phyloP scores from a whole-genome alignment of 2,797 vertebrate genomes.

The Melanotaenia nigrans region DNA sequence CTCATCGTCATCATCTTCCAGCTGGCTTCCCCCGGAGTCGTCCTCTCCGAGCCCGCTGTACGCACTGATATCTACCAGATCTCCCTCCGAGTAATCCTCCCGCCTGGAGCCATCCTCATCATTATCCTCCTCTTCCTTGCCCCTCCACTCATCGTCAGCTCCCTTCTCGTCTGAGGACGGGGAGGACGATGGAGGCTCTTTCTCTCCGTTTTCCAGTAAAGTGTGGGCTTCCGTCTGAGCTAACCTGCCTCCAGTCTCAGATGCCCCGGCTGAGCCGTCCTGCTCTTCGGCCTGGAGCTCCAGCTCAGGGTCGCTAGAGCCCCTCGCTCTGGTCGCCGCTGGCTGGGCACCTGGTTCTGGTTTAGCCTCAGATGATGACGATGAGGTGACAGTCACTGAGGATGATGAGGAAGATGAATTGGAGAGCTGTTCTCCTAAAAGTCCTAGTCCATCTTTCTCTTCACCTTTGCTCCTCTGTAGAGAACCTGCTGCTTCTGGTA shows the following conservation, averaged over 20 bases:
- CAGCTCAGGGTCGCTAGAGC: slow-evolving; percentile 44
- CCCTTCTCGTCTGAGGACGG: slow-evolving; percentile 56
- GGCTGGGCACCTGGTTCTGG: slow-evolving; percentile 24
- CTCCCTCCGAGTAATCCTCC: slow-evolving; percentile 96
- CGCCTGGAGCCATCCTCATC: slow-evolving; percentile 89
- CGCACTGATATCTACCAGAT: slow-evolving; percentile 96
- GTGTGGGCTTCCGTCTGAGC: slow-evolving; percentile 87
- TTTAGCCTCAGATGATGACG: slow-evolving; percentile 58
- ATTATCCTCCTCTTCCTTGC: slow-evolving; percentile 58
- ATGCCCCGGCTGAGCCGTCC: slow-evolving; percentile 26
- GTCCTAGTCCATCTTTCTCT: slow-evolving; percentile 43
- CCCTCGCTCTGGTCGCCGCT: slow-evolving; percentile 59
- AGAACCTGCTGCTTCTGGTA: slow-evolving; percentile 37
- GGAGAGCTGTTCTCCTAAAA: slow-evolving; percentile 56
- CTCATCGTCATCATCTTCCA: slow-evolving; percentile 85
- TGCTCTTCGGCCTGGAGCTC: slow-evolving; percentile 31
- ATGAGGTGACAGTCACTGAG: slow-evolving; percentile 47
- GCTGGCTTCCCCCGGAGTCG: slow-evolving; percentile 95
- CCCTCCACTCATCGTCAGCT: slow-evolving; percentile 57
- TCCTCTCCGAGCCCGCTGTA: slow-evolving; percentile 96
- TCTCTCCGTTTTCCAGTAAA: slow-evolving; percentile 85
- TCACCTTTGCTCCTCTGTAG: slow-evolving; percentile 29
- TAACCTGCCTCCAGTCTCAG: slow-evolving; percentile 72
- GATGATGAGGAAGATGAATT: slow-evolving; percentile 60
- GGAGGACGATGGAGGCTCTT: slow-evolving; percentile 52